These are phyloP conservation scores for Pungitius pungitius DNA, from an alignment of 2,113 vertebrate genomes.

Conservation along the genomic window DNA sequence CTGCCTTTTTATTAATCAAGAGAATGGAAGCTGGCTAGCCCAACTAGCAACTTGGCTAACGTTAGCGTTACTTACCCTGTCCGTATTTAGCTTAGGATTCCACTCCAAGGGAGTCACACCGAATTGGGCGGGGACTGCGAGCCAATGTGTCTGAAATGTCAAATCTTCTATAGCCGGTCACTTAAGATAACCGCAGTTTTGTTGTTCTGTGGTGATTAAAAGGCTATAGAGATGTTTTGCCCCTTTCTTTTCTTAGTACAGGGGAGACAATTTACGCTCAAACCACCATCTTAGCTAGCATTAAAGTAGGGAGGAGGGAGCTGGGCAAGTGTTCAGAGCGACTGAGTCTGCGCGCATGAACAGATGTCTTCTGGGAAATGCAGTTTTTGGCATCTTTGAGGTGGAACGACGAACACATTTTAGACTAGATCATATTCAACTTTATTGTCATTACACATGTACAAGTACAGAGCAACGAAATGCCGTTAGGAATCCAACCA, in stretches of 20 bases:
- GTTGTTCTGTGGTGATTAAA: constrained; percentile 69
- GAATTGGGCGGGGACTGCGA: constrained; percentile 79
- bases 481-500: no score
- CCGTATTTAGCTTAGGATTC: constrained; percentile 82
- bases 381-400: constrained; percentile 40
- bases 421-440: no score
- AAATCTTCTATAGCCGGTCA: constrained; percentile 61
- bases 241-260: constrained; percentile 78
- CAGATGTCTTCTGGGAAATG: constrained; percentile 68
- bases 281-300: constrained; percentile 86
- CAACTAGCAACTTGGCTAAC: constrained; percentile 54
- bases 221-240: constrained; percentile 72
- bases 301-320: constrained; percentile 83
- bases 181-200: constrained; percentile 60
- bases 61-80: constrained; percentile 81
- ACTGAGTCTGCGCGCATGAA: constrained; percentile 73
- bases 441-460: no score
- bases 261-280: constrained; percentile 81
- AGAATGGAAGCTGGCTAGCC: constrained; percentile 32
- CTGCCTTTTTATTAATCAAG: constrained; percentile 46
- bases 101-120: constrained; percentile 81
- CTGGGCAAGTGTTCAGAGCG: constrained; percentile 69
- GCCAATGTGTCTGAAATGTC: constrained; percentile 75
- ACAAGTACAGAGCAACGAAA: no score
- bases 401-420: background rate